Conservation (phyloP, 1,140 invertebrate genomes). For the Brachystomella parvula region DNA sequence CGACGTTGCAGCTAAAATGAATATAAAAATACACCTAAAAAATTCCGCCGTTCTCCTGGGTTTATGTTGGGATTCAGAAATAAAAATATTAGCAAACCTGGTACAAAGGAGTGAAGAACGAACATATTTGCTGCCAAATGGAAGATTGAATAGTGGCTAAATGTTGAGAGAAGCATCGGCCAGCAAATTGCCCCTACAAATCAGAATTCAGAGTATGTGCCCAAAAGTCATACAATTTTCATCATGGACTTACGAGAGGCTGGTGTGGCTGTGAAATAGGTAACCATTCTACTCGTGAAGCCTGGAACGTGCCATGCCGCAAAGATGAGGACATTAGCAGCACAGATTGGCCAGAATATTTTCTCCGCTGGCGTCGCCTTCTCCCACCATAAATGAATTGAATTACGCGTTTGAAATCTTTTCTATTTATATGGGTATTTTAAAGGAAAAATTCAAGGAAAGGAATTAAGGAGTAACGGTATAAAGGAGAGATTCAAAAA, state of each 20-base stretch:
- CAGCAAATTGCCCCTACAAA: slow-evolving; percentile 60
- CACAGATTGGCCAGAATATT: slow-evolving; percentile 69
- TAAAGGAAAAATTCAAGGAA: neutral
- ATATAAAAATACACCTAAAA: neutral
- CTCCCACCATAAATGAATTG: slow-evolving; percentile 59
- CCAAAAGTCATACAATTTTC: neutral
- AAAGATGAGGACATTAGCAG: slow-evolving; percentile 71
- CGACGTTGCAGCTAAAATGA: slow-evolving; percentile 51
- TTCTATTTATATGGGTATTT: slow-evolving; percentile 2
- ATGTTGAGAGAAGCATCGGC: slow-evolving; percentile 85
- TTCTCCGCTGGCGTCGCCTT: slow-evolving; percentile 62
- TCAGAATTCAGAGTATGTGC: slow-evolving; percentile 8
- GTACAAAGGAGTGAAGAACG: slow-evolving; percentile 74
- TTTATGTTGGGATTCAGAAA: neutral
- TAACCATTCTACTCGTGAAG: slow-evolving; percentile 65
- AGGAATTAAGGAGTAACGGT: slow-evolving; percentile 20
- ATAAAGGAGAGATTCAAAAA: slow-evolving; percentile 33
- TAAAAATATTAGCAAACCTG: slow-evolving; percentile 34
- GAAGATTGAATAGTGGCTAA: slow-evolving; percentile 80
- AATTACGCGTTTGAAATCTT: slow-evolving; percentile 19
- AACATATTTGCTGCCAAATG: slow-evolving; percentile 93
- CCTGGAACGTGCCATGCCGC: slow-evolving; percentile 68
- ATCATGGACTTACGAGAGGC: slow-evolving; percentile 53
- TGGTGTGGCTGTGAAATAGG: slow-evolving; percentile 78
- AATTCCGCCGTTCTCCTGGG: neutral